These are phyloP conservation scores for Potamarius usumacintae DNA, from an alignment of 2,113 vertebrate species.

Conservation along the genomic window DNA sequence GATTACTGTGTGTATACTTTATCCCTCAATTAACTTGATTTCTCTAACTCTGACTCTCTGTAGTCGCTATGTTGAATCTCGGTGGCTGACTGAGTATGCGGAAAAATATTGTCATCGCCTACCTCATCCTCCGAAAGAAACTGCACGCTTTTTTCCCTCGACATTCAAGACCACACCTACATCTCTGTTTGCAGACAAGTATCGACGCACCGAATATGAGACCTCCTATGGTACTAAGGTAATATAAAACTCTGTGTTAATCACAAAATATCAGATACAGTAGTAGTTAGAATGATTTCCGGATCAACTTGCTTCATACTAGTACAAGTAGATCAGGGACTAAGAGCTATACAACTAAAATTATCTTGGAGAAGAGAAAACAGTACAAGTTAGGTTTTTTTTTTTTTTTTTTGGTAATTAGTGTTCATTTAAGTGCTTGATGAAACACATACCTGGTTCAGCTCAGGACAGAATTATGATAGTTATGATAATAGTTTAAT, in stretches of 20 bases:
- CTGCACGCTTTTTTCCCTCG: no score
- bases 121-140: no score
- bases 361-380: no score
- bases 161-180: no score
- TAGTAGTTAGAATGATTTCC: background rate
- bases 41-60: background rate
- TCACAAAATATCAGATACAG: no score
- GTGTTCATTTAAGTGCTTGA: background rate
- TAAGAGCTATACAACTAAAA: background rate
- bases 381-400: no score
- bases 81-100: background rate
- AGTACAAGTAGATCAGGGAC: background rate
- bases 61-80: background rate
- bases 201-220: no score
- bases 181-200: no score
- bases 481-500: no score
- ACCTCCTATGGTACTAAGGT: no score
- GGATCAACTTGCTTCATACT: background rate
- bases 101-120: background rate
- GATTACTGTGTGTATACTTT: background rate
- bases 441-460: background rate
- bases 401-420: no score
- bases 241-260: no score
- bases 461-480: background rate
- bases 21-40: background rate